A percentile compares a stretch with the other conserved stretches of the same genome.
Evolutionary conservation across 1,140 invertebrate genomes (phyloP).

Genomic region (Frieseomelitta varia): DNA sequence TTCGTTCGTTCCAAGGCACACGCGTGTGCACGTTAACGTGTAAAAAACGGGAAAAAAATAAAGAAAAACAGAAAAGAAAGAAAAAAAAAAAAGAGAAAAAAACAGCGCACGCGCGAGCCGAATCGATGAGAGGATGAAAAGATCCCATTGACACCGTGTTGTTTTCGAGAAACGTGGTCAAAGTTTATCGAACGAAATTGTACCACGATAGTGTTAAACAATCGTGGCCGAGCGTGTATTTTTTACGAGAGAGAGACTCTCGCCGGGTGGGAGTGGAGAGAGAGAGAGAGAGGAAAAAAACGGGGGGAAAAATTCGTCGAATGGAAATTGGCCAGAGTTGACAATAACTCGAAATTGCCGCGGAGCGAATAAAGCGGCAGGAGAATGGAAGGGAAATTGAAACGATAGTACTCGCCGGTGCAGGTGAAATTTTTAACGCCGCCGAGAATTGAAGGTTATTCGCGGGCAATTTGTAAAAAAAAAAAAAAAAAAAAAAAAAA

Average conservation of each 20-base stretch:
- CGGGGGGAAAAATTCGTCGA: conserved; percentile 2
- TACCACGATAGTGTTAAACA: not conserved
- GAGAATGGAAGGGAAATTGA: conserved; percentile 25
- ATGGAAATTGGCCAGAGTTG: conserved; percentile 27
- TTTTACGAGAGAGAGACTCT: not conserved
- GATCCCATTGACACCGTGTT: not conserved
- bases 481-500: no score
- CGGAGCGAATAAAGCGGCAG: conserved; percentile 4
- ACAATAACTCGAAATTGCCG: conserved; percentile 41
- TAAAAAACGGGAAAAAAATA: no score
- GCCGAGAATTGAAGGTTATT: conserved; percentile 61
- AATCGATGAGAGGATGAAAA: not conserved
- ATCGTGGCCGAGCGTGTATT: conserved; percentile 3
- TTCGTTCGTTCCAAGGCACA: not conserved
- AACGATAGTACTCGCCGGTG: conserved; percentile 34
- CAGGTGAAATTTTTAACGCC: conserved; percentile 46
- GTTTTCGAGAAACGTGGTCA: not conserved
- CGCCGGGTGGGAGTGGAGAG: not conserved
- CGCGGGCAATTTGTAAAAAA: conserved; percentile 57
- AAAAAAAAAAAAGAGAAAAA: not conserved
- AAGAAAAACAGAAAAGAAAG: not conserved
- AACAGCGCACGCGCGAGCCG: not conserved
- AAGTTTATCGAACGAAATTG: conserved; percentile 10
- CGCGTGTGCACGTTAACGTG: no score
- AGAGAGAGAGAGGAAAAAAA: not conserved